Base-by-base conservation (phyloP, 2,113 vertebrate genomes). In the Dolichallabes microphthalmus region DNA sequence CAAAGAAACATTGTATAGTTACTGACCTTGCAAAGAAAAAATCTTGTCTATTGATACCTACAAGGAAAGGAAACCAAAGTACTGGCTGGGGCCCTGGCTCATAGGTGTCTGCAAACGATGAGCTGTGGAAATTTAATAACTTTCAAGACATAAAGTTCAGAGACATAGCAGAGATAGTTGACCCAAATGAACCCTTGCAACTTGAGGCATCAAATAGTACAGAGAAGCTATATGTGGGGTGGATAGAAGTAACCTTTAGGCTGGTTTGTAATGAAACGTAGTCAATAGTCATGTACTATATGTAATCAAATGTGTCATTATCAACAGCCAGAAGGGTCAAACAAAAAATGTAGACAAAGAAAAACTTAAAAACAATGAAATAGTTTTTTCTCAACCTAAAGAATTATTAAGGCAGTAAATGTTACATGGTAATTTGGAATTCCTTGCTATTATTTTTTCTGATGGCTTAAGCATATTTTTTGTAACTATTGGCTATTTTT, bases 21-120 rank as follows among this genome's bases (percentile, higher is more conserved):
- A 9, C 58, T 6, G 19, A 1, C 1, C 35, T 89, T 11, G 77
- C 86, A 10, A 8, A 82, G 79, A 50, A 30, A 86, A 9, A 80
- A 84, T 45, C 30, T 86, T 5, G 20, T 60, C 8, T 0, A 22
- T 10, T 60, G 58, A 5, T 60, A 20, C 20, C 4, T 60, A 5
- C 58, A 60, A 22, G 58, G 20, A 20, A 6, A 22, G 1, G 20
- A 22, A 22, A 22, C 19, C 5, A 20, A 80, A 20, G 85, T 71
- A 22, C 57, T 86, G 22, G n/a, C n/a, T 89, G 86, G 84, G 86
- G 87, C 57, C 84, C 82, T 0, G 89, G 85, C 25, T 89, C 88
- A 25, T 85, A 87, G 61, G 86, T 88, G 2, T 86, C 57, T 25
- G 69, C 86, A 39, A 77, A 90, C 25, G 63, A 89, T 90, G 84